Conservation (phyloP, 2,113 vertebrate genomes). For the Saccopteryx bilineata region DNA sequence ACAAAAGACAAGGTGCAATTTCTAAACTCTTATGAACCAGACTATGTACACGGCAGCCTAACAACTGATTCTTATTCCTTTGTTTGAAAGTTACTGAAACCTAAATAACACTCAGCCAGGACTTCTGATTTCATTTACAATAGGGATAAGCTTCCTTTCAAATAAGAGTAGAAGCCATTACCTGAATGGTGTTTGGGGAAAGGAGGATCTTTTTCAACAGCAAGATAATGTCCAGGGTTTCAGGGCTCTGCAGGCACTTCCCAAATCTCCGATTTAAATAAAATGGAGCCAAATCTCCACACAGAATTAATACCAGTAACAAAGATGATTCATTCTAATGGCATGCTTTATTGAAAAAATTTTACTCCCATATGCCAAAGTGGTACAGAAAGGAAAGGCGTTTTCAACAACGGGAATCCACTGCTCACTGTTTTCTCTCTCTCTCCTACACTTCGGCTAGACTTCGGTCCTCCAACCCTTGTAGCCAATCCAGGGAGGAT, state of each 20-base stretch:
- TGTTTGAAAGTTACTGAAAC: constrained; percentile 41
- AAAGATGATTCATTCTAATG: constrained; percentile 24
- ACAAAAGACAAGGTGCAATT: neutral
- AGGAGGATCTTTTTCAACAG: neutral
- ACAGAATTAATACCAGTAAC: constrained; percentile 47
- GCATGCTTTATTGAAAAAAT: neutral
- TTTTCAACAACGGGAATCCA: neutral
- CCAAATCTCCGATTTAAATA: constrained; percentile 2
- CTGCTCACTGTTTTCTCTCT: neutral
- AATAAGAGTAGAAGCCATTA: constrained; percentile 3
- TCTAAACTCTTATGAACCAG: constrained; percentile 3
- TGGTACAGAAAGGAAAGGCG: neutral
- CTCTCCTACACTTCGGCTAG: neutral
- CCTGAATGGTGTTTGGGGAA: neutral
- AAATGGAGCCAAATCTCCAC: constrained; percentile 38
- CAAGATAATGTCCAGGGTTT: neutral
- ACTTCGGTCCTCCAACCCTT: neutral
- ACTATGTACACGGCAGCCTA: neutral
- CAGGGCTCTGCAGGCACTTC: neutral
- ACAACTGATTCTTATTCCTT: neutral
- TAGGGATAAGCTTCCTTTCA: constrained; percentile 28
- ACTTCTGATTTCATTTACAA: constrained; percentile 54
- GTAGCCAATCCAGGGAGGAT: neutral
- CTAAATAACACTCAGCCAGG: constrained; percentile 37
- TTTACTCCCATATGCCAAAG: neutral